Evolutionary conservation across 2,888 invertebrate genomes (phyloP).

Genomic region (Drosophila monieri): DNA sequence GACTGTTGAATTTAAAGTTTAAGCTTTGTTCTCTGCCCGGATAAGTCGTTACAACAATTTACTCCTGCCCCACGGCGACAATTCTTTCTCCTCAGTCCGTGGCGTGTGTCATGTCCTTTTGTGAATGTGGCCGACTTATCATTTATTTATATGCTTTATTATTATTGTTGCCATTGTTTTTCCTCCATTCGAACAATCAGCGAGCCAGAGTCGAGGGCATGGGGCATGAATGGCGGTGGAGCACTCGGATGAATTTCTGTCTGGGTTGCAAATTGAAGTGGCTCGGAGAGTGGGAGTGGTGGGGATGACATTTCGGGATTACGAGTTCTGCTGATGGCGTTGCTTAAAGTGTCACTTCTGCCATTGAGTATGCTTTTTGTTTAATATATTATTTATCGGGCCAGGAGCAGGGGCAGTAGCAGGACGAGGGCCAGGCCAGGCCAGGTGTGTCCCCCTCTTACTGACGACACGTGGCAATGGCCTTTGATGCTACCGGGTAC

Average conservation of each 20-base stretch:
- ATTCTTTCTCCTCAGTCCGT: slow-evolving; percentile 38
- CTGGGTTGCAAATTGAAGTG: slow-evolving; percentile 44
- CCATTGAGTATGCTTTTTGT: slow-evolving; percentile 72
- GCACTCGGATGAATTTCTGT: slow-evolving; percentile 32
- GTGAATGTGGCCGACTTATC: slow-evolving; percentile 64
- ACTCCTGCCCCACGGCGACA: slow-evolving; percentile 39
- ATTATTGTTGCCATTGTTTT: slow-evolving; percentile 54
- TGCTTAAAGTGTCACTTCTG: slow-evolving; percentile 76
- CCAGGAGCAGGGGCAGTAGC: slow-evolving; percentile 22
- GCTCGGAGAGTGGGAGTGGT: slow-evolving; percentile 5
- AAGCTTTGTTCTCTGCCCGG: neutral
- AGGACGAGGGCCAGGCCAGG: slow-evolving; percentile 22
- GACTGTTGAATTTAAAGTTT: neutral
- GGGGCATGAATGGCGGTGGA: neutral
- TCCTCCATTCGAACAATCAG: slow-evolving; percentile 28
- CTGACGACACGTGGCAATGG: slow-evolving; percentile 28
- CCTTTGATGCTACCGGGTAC: slow-evolving; percentile 21
- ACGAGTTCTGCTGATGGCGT: slow-evolving; percentile 35
- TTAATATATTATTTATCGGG: slow-evolving; percentile 75
- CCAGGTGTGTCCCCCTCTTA: slow-evolving; percentile 9
- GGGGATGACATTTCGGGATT: slow-evolving; percentile 26
- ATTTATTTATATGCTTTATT: slow-evolving; percentile 73
- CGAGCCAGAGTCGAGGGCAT: slow-evolving; percentile 1
- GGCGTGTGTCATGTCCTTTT: slow-evolving; percentile 53
- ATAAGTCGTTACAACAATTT: slow-evolving; percentile 1